These are phyloP conservation scores for Drosophila infuscata DNA, from an alignment of 2,888 invertebrate species.

Conservation along the genomic window DNA sequence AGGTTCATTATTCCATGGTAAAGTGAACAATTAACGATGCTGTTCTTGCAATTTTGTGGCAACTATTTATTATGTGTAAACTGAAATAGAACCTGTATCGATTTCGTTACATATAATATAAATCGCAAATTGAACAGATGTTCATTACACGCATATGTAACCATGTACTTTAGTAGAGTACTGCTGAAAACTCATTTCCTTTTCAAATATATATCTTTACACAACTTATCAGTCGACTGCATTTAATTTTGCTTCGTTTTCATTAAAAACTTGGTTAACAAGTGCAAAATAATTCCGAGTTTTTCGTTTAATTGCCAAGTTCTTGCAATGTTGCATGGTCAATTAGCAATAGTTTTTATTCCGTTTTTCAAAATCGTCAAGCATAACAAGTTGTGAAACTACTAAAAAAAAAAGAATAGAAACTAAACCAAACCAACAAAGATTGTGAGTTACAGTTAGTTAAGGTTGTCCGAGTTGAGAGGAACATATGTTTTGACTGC, in stretches of 20 bases:
- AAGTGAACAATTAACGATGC: background rate
- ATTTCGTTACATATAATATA: too few relatives aligned
- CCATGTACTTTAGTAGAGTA: background rate
- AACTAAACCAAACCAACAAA: background rate
- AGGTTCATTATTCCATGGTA: background rate
- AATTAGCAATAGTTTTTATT: conserved; percentile 18
- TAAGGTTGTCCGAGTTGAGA: conserved; percentile 47
- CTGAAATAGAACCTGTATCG: background rate
- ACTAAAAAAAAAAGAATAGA: background rate
- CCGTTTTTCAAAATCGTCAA: conserved; percentile 16
- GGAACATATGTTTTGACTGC: conserved; percentile 65
- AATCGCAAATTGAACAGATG: background rate
- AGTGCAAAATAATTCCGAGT: conserved; percentile 15
- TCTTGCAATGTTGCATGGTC: conserved; percentile 18
- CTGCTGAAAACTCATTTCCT: conserved; percentile 9
- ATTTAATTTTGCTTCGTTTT: conserved; percentile 1
- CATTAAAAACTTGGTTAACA: conserved; percentile 32
- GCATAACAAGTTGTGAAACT: conserved; percentile 16
- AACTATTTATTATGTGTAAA: background rate
- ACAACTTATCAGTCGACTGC: too few relatives aligned
- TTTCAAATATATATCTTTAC: background rate
- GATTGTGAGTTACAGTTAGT: conserved; percentile 15
- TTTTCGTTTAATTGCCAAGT: conserved; percentile 20
- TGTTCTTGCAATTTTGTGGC: background rate
- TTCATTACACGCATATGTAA: background rate